phyloP scores from a whole-genome alignment of 2,113 vertebrate genomes.

The Semnopithecus entellus region DNA sequence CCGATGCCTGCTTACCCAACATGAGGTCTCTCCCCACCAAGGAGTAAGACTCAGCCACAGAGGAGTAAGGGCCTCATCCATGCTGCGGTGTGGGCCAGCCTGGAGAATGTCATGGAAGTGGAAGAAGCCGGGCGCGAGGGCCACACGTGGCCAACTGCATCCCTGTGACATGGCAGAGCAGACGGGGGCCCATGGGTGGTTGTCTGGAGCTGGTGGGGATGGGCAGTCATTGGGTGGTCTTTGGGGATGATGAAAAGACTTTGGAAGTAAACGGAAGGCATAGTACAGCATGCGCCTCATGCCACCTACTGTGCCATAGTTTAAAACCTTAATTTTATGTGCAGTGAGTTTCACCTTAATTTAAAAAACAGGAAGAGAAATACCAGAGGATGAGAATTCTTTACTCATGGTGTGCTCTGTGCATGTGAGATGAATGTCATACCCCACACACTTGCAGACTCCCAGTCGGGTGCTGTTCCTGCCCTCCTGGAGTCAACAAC shows the following conservation, averaged over 20 bases:
- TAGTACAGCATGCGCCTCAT: accelerated
- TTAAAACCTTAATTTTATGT: neutral
- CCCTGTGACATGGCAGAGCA: neutral
- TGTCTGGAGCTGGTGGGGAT: neutral
- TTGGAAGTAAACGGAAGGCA: neutral
- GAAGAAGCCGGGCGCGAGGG: neutral
- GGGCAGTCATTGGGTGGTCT: neutral
- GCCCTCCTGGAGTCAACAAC: neutral
- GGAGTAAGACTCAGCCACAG: neutral
- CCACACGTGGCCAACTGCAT: neutral
- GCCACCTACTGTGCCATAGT: too few relatives aligned
- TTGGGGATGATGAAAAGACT: neutral
- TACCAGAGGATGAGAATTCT: neutral
- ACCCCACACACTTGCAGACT: neutral
- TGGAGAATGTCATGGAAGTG: too few relatives aligned
- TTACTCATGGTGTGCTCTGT: neutral
- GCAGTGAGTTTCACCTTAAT: neutral
- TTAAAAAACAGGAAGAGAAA: neutral
- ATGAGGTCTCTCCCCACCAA: neutral
- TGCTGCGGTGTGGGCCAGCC: neutral
- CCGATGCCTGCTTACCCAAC: neutral
- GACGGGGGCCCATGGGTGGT: neutral
- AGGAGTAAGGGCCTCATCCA: neutral
- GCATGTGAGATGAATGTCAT: neutral
- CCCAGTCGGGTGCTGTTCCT: neutral